Percentiles rank a stretch among this genome's conserved stretches.
These are phyloP conservation scores for Oxystoma pomonae DNA, from an alignment of 2,888 invertebrate species.

Conservation along the genomic window DNA sequence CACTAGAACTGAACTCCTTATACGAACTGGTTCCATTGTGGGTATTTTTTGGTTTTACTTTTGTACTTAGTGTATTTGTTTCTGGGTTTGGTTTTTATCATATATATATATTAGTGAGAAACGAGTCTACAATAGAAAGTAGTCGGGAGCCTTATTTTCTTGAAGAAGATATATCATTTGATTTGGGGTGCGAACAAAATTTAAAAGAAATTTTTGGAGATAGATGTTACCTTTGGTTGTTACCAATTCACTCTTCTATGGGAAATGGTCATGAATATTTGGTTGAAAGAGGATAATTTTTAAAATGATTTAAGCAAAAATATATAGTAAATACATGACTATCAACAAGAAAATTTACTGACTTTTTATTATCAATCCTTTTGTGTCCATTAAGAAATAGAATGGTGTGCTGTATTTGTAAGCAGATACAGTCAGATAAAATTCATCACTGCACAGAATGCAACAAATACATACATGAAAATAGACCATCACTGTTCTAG, in stretches of 20 bases:
- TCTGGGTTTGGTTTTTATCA: slow-evolving; percentile 29
- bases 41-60: slow-evolving; percentile 21
- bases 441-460: no score
- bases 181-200: slow-evolving; percentile 32
- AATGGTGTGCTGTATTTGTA: no score
- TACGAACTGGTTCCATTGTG: neutral
- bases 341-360: no score
- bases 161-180: slow-evolving; percentile 29
- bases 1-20: neutral
- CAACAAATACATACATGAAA: no score
- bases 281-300: slow-evolving; percentile 18
- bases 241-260: slow-evolving; percentile 28
- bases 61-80: slow-evolving; percentile 21
- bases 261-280: slow-evolving; percentile 31
- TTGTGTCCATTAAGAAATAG: no score
- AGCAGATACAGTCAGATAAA: slow-evolving; percentile 36
- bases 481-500: no score
- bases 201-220: slow-evolving; percentile 31
- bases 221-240: slow-evolving; percentile 29
- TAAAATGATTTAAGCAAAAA: no score
- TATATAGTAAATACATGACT: no score
- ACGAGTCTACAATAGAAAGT: slow-evolving; percentile 35
- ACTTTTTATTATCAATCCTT: no score
- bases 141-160: slow-evolving; percentile 24
- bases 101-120: slow-evolving; percentile 24